A percentile compares a stretch with the other conserved stretches of the same genome.
Evolutionary conservation across 2,113 vertebrate genomes (phyloP).

Genomic region (Rhea pennata): DNA sequence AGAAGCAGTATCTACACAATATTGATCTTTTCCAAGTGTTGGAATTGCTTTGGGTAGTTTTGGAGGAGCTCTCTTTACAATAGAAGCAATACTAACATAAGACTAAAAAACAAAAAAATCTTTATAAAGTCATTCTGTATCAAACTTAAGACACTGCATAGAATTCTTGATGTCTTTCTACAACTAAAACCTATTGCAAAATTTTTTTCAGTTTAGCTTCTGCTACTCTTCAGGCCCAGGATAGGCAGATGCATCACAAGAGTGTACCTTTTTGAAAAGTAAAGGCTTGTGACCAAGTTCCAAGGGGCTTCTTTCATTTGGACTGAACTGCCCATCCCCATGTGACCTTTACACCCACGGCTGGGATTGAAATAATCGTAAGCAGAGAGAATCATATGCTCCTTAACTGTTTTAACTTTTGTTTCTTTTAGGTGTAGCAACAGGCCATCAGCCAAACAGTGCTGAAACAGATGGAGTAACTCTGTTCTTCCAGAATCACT

Average conservation of each 20-base stretch:
- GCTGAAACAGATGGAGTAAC: background rate
- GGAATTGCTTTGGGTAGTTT: background rate
- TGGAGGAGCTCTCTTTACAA: background rate
- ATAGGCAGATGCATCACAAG: background rate
- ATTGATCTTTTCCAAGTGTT: background rate
- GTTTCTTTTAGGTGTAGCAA: background rate
- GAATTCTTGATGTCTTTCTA: background rate
- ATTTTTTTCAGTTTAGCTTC: background rate
- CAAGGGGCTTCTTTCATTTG: background rate
- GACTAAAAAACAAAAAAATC: background rate
- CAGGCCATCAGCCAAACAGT: background rate
- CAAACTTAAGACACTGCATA: background rate
- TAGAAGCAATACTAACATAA: too few relatives aligned
- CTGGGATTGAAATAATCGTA: background rate
- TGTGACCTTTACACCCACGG: background rate
- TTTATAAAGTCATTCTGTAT: background rate
- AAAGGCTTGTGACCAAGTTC: background rate
- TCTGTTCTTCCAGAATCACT: background rate
- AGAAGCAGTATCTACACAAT: constrained; percentile 14
- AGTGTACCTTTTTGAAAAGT: background rate
- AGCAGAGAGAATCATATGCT: background rate
- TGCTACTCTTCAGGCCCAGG: background rate
- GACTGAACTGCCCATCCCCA: background rate
- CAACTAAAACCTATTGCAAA: background rate
- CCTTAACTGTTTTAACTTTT: background rate